Evolutionary conservation across 2,113 vertebrate species (phyloP), one percentile per base, ranked within the genome.

Genomic region (Uropsilus gracilis): DNA sequence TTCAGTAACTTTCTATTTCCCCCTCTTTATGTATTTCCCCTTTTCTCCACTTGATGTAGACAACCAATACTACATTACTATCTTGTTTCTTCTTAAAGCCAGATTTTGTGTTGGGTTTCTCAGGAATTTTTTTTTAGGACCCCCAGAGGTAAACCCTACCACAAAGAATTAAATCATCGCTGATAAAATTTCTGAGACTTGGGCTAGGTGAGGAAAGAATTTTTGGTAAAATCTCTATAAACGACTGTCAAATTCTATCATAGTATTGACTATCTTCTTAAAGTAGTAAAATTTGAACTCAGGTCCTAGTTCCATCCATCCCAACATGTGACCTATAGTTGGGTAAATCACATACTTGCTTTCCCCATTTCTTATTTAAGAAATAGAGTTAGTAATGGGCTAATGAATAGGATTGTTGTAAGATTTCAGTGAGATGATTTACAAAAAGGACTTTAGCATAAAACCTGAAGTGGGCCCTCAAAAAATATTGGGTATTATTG

Each of bases 211-310:
- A 95, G 91, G 68, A 85, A 20, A 81, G 6, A 87, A 48, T 76
- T 96, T 86, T 77, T 69, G 22, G 26, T 96, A 77, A 86, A 89
- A 94, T 42, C 50, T 92, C 90, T 50, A 81, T 81, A 63, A 63
- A 28, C 66, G 18, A 63, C 66, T 42, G 12, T 87, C 66, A 94
- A 42, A 85, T 89, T 89, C 57, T 53, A 68, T 28, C n/a, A 72
- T 42, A 55, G 63, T 84, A 11, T 68, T 90, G 53, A 91, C 77
- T 86, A 13, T 2, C 37, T 75, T 53, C 22, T 68, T 73, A 50
- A 94, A 64, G 68, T 16, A 80, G 34, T 84, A 72, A 76, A 18
- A 85, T 26, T 66, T 80, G 46, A 86, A 1, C 46, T 86, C 83
- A 76, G 39, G 69, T 81, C 34, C 84, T 83, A 24, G 8, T 72